Percentiles rank a stretch among this genome's conserved stretches.
Evolutionary conservation across 1,140 invertebrate species (phyloP).

Genomic region (Batillaria attramentaria): DNA sequence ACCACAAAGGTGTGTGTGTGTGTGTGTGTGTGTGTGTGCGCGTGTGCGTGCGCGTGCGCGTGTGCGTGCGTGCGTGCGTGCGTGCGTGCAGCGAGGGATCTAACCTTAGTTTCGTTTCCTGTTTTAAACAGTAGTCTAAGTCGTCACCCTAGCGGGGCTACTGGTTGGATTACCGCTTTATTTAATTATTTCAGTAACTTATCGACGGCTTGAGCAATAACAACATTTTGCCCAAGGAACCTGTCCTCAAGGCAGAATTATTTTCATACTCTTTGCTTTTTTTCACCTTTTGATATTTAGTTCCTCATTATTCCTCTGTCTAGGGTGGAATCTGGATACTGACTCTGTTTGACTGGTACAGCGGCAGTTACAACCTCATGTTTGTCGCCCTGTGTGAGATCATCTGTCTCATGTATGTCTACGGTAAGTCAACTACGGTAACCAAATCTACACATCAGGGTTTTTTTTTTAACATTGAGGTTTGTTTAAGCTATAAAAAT

Average conservation of each 20-base stretch:
- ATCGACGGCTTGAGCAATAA: too few species aligned
- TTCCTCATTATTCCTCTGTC: constrained; percentile 27
- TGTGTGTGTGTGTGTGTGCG: too few species aligned
- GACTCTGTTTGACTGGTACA: constrained; percentile 88
- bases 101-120: too few species aligned
- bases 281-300: background rate
- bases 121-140: too few species aligned
- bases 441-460: too few species aligned
- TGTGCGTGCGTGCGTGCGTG: background rate
- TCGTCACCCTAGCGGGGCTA: too few species aligned
- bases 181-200: background rate
- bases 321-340: constrained; percentile 85
- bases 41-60: too few species aligned
- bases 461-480: background rate
- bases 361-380: constrained; percentile 87
- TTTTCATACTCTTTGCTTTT: background rate
- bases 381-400: constrained; percentile 77
- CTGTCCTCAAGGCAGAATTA: too few species aligned
- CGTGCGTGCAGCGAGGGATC: background rate
- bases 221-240: too few species aligned
- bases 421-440: constrained; percentile 74
- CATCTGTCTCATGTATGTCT: constrained; percentile 81
- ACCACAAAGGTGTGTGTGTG: constrained; percentile 46
- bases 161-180: too few species aligned
- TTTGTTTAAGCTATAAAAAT: background rate